Percentiles rank a stretch among this genome's conserved stretches.
phyloP scores from a whole-genome alignment of 2,888 invertebrate species.

The Tetragonula carbonaria region DNA sequence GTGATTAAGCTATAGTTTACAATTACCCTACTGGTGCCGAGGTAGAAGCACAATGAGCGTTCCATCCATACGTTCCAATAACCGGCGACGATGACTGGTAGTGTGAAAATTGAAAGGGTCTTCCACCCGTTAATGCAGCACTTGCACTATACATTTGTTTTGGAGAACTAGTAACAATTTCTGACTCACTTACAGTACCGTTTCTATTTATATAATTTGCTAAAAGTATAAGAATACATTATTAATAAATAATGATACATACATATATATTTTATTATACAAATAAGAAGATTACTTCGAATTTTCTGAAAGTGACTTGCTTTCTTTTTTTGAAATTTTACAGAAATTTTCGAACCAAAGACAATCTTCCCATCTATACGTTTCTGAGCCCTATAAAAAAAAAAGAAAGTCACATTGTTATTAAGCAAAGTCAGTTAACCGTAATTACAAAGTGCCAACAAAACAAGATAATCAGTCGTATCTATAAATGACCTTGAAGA shows the following conservation, averaged over 20 bases:
- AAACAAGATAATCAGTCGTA: slow-evolving; percentile 46
- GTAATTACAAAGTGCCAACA: slow-evolving; percentile 45
- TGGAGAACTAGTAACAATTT: slow-evolving; percentile 72
- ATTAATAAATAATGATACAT: slow-evolving; percentile 1
- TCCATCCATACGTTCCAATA: slow-evolving; percentile 78
- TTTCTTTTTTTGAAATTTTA: slow-evolving; percentile 83
- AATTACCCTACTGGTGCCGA: slow-evolving; percentile 74
- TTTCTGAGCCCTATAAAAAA: slow-evolving; percentile 89
- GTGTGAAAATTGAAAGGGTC: slow-evolving; percentile 80
- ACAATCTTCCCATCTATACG: slow-evolving; percentile 94
- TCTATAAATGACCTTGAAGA: slow-evolving; percentile 65
- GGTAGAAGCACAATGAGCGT: slow-evolving; percentile 77
- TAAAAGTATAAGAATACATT: slow-evolving; percentile 39
- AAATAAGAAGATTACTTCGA: slow-evolving; percentile 73
- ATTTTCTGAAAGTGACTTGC: slow-evolving; percentile 72
- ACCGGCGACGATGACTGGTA: slow-evolving; percentile 80
- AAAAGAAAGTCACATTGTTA: slow-evolving; percentile 72
- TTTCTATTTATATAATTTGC: slow-evolving; percentile 67
- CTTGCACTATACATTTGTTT: slow-evolving; percentile 81
- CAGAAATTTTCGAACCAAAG: slow-evolving; percentile 90
- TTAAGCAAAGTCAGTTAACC: slow-evolving; percentile 46
- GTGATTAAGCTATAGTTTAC: not conserved
- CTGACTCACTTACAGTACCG: slow-evolving; percentile 77
- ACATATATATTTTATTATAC: not conserved
- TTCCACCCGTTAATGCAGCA: slow-evolving; percentile 76